Conservation (phyloP, 2,888 invertebrate genomes). For the Habroteleia sp. region DNA sequence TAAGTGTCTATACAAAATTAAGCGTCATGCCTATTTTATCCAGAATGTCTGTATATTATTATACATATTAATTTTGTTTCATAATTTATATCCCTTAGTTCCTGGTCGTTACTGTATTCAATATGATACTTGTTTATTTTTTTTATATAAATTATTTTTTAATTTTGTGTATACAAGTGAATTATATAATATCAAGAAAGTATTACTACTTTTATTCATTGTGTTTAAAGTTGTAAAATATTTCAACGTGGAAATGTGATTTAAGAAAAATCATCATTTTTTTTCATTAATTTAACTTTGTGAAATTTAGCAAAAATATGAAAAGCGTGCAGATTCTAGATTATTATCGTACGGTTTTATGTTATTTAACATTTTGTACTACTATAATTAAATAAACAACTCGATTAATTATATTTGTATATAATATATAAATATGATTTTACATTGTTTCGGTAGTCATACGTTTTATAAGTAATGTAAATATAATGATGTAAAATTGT, state of each 20-base stretch:
- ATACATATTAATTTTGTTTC: neutral
- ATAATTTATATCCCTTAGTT: neutral
- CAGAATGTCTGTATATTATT: too few relatives aligned
- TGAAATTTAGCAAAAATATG: conserved; percentile 1
- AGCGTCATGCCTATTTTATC: too few relatives aligned
- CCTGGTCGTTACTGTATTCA: too few relatives aligned
- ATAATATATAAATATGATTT: conserved; percentile 9
- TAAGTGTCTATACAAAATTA: too few relatives aligned
- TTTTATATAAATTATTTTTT: too few relatives aligned
- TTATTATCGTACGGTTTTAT: conserved; percentile 9
- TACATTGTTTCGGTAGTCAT: conserved; percentile 1
- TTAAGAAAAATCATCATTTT: neutral
- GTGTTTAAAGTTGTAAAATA: neutral
- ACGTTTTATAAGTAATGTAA: conserved; percentile 13
- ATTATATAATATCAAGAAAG: neutral
- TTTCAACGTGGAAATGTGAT: neutral
- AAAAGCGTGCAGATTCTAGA: conserved; percentile 5
- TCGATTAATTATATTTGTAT: conserved; percentile 13
- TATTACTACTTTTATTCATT: neutral
- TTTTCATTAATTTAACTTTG: neutral
- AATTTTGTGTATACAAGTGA: neutral
- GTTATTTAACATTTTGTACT: conserved; percentile 7
- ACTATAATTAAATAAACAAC: neutral
- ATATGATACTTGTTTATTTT: too few relatives aligned
- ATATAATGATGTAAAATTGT: conserved; percentile 23